A percentile compares a stretch with the other conserved stretches of the same genome.
Conservation (phyloP, 2,113 vertebrate genomes). For the Antechinus flavipes region DNA sequence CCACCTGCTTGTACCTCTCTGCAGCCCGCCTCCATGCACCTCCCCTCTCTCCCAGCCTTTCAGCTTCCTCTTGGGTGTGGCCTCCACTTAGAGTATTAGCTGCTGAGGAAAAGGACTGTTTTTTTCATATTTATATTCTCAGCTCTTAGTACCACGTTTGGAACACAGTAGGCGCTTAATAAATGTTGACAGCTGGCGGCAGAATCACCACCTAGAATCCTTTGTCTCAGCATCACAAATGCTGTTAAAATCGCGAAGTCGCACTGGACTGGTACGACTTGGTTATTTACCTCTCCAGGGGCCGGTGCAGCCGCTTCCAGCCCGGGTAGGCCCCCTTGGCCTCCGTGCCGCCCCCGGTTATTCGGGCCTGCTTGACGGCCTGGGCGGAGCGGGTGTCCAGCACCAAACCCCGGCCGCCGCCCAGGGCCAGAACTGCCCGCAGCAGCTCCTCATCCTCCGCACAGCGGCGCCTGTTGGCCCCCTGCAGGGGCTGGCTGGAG, state of each 20-base stretch:
- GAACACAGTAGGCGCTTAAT: neutral
- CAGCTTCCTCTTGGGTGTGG: neutral
- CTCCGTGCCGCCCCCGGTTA: conserved; percentile 88
- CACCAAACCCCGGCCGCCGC: conserved; percentile 82
- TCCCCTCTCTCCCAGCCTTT: neutral
- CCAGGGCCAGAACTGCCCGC: conserved; percentile 71
- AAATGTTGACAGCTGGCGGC: neutral
- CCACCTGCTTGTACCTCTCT: too few relatives aligned
- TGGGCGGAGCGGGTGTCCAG: conserved; percentile 88
- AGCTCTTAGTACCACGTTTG: neutral
- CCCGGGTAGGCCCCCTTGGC: conserved; percentile 84
- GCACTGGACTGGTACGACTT: neutral
- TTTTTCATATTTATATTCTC: neutral
- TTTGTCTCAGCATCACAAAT: neutral
- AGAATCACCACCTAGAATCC: neutral
- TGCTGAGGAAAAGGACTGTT: neutral
- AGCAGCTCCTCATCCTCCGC: conserved; percentile 88
- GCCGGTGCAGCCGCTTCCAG: conserved; percentile 89
- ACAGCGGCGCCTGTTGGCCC: conserved; percentile 89
- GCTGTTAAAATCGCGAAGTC: neutral
- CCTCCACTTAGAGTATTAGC: neutral
- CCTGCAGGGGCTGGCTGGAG: conserved; percentile 88
- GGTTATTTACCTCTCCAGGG: conserved; percentile 88
- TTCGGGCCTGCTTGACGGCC: conserved; percentile 88
- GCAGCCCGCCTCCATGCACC: too few relatives aligned